Evolutionary conservation across 2,888 invertebrate genomes (phyloP).

Genomic region (Leucozona laternaria): DNA sequence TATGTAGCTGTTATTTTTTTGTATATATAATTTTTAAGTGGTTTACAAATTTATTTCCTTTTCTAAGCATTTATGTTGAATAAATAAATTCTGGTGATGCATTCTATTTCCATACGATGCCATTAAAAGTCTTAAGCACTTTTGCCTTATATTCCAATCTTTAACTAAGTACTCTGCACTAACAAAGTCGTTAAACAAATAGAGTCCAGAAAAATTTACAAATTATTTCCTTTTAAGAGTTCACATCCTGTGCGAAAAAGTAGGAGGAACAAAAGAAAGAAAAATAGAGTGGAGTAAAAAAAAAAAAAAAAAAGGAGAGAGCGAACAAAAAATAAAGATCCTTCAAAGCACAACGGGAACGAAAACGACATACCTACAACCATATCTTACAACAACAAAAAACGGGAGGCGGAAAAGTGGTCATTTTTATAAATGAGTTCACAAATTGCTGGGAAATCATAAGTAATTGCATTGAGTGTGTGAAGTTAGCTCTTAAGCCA

Average conservation of each 20-base stretch:
- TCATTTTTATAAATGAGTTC: constrained; percentile 76
- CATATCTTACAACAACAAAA: constrained; percentile 19
- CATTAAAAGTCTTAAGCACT: constrained; percentile 1
- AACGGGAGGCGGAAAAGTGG: constrained; percentile 68
- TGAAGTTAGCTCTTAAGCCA: constrained; percentile 75
- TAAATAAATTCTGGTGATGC: background rate
- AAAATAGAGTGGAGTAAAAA: background rate
- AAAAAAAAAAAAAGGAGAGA: background rate
- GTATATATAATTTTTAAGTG: background rate
- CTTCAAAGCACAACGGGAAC: constrained; percentile 25
- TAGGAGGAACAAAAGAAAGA: constrained; percentile 12
- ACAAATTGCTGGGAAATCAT: constrained; percentile 77
- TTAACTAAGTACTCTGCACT: constrained; percentile 47
- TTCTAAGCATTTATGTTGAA: background rate
- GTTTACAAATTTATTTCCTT: background rate
- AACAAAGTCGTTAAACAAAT: constrained; percentile 53
- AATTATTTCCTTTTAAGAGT: constrained; percentile 73
- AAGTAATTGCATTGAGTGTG: constrained; percentile 76
- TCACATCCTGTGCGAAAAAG: constrained; percentile 48
- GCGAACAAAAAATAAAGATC: constrained; percentile 17
- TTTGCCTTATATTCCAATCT: background rate
- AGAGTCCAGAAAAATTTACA: constrained; percentile 53
- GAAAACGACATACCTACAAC: background rate
- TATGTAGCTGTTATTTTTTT: background rate
- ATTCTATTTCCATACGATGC: background rate